Base-by-base conservation (phyloP, 2,797 vertebrate genomes). In the Lophura swinhoii region DNA sequence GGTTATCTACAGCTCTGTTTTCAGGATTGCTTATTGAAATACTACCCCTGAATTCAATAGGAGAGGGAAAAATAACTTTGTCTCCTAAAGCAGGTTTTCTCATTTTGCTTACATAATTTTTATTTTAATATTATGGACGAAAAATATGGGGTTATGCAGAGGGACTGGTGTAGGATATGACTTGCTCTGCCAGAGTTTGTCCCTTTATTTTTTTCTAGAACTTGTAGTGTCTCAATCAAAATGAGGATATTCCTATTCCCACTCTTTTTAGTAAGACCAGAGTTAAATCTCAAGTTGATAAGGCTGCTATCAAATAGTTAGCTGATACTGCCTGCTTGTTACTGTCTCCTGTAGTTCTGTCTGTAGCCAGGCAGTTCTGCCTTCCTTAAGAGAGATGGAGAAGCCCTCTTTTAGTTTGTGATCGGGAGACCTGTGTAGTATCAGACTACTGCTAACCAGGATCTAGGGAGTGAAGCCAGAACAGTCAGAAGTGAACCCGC, bases 1-100 rank as follows among this genome's bases (percentile, higher is more conserved):
- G 44, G 77, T 93, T 91, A 89, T 72, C 76, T 83, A 74, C 76
- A 75, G 75, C 53, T 71, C 35, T 78, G 55, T 77, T 84, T 90
- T 84, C 74, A 86, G 49, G 58, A 84, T 58, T 87, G 70, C 91
- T 90, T 93, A 60, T 81, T 94, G 71, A 93, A 96, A 90, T 66
- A 58, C 22, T 87, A 16, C 69, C 74, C 81, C 73, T 82, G 73
- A 89, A 89, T 83, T 89, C 43, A 84, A 2, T 39, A 73, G 69
- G 75, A 93, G 81, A 66, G 59, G 49, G 67, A 53, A 82, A 67
- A 35, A 79, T 56, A 11, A 58, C 67, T 90, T 90, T 91, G 44
- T 26, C 31, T 91, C 53, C 74, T 66, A 68, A 82, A 17, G 79
- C 10, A 82, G 41, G 13, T 84, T 82, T 93, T 77, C 68, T 79